Conservation (phyloP, 2,797 vertebrate species). For the Distichodus sexfasciatus region DNA sequence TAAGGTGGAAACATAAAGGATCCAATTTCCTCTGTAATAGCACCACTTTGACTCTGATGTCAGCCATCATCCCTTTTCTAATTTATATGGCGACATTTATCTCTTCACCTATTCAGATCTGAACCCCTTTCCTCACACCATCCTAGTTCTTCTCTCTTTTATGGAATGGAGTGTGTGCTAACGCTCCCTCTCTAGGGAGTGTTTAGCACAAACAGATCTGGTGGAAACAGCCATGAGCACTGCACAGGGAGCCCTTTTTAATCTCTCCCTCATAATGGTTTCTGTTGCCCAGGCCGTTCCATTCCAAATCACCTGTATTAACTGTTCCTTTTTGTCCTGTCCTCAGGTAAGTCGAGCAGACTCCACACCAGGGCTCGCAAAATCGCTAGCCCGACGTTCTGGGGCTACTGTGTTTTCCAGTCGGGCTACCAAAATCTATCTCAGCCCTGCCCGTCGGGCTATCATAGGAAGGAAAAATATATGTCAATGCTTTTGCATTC, state of each 20-base stretch:
- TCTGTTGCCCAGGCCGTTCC: too few relatives aligned
- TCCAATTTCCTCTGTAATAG: slow-evolving; percentile 51
- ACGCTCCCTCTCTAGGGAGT: slow-evolving; percentile 33
- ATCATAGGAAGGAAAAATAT: too few relatives aligned
- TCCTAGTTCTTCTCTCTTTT: not conserved
- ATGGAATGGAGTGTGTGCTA: slow-evolving; percentile 43
- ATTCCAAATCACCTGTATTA: too few relatives aligned
- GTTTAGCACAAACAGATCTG: slow-evolving; percentile 53
- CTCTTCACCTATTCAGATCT: slow-evolving; percentile 5
- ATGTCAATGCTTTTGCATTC: too few relatives aligned
- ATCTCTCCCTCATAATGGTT: slow-evolving; percentile 38
- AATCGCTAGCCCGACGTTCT: too few relatives aligned
- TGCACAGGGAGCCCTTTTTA: slow-evolving; percentile 46
- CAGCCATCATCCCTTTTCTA: slow-evolving; percentile 44
- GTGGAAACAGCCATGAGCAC: not conserved
- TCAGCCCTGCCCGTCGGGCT: too few relatives aligned
- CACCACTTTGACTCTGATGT: slow-evolving; percentile 39
- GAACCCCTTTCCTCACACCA: slow-evolving; percentile 11
- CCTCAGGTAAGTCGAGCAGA: too few relatives aligned
- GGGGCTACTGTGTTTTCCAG: too few relatives aligned
- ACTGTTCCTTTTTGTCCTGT: too few relatives aligned
- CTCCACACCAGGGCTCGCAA: too few relatives aligned
- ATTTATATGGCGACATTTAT: slow-evolving; percentile 54
- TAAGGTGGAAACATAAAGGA: slow-evolving; percentile 47
- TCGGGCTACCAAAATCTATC: too few relatives aligned